Evolutionary conservation across 1,140 invertebrate genomes (phyloP).

Genomic region (Triops cancriformis): DNA sequence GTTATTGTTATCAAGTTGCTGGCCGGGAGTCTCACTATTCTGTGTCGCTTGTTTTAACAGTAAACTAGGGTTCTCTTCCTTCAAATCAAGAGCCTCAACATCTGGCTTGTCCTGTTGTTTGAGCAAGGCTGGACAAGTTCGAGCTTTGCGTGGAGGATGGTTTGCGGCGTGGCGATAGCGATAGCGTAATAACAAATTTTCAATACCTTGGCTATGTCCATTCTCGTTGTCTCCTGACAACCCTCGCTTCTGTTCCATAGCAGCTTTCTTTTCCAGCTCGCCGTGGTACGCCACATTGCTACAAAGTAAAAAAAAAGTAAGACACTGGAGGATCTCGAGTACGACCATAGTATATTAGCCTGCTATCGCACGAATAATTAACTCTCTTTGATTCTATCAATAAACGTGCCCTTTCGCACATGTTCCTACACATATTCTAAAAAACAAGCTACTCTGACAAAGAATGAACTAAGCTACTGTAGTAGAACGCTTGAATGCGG

Average conservation of each 20-base stretch:
- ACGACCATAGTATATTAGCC: no score
- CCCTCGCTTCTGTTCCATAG: conserved; percentile 79
- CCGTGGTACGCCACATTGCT: conserved; percentile 93
- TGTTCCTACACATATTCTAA: no score
- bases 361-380: no score
- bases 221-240: conserved; percentile 55
- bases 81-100: conserved; percentile 4
- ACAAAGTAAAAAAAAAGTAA: conserved; percentile 29
- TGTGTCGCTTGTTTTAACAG: background rate
- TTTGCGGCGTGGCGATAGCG: conserved; percentile 10
- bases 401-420: no score
- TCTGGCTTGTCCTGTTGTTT: background rate
- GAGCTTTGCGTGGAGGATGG: background rate
- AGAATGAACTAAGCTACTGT: no score
- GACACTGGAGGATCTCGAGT: no score
- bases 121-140: conserved; percentile 11
- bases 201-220: conserved; percentile 37
- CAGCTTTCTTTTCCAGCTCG: conserved; percentile 83
- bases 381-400: no score
- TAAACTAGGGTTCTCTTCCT: conserved; percentile 7
- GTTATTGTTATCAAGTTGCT: background rate
- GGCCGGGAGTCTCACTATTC: background rate
- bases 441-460: no score
- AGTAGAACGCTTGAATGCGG: no score
- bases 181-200: conserved; percentile 19